These are phyloP conservation scores for Drosophila ogumai DNA, from an alignment of 1,140 invertebrate genomes.

Conservation along the genomic window DNA sequence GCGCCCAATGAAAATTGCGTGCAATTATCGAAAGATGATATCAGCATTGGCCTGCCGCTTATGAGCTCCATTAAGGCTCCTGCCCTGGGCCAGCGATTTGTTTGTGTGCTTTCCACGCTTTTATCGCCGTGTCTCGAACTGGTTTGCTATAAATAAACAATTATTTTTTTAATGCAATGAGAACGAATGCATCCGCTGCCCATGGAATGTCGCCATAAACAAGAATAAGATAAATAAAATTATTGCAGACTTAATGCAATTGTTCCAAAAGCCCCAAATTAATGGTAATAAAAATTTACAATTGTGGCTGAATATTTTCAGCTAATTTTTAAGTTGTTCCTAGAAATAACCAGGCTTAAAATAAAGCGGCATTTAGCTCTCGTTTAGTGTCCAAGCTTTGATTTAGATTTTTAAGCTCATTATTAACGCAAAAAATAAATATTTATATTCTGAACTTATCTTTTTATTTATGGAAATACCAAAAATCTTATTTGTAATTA, in stretches of 20 bases:
- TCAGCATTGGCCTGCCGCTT: conserved; percentile 44
- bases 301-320: neutral
- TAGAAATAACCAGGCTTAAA: neutral
- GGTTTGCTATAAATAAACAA: conserved; percentile 75
- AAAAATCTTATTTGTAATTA: too few relatives aligned
- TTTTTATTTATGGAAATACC: too few relatives aligned
- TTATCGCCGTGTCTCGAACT: conserved; percentile 39
- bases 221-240: conserved; percentile 18
- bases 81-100: conserved; percentile 14
- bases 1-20: conserved; percentile 73
- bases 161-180: conserved; percentile 49
- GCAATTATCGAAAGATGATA: conserved; percentile 79
- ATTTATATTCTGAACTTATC: too few relatives aligned
- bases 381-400: neutral
- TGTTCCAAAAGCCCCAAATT: neutral
- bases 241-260: neutral
- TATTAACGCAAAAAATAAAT: neutral
- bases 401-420: neutral
- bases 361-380: neutral
- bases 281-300: neutral
- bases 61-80: conserved; percentile 12
- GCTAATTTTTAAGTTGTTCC: neutral
- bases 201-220: conserved; percentile 29
- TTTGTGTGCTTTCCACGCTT: conserved; percentile 35
- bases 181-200: conserved; percentile 33